Percentiles rank a stretch among this genome's conserved stretches.
phyloP scores from a whole-genome alignment of 2,113 vertebrate species.

The Capreolus pygargus region DNA sequence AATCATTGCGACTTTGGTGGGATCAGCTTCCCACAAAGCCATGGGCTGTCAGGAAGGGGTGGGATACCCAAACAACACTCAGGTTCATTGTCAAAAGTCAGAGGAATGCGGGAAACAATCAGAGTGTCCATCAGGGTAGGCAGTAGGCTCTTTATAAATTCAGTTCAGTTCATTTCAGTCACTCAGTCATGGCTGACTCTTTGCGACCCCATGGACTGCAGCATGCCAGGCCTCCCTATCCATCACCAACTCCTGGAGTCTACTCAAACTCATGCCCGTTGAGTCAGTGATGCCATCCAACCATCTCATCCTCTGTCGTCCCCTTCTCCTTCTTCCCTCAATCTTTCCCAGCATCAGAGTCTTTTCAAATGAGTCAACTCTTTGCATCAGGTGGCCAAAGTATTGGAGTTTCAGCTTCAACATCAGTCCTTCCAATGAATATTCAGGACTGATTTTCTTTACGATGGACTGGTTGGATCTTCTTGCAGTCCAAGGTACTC shows the following conservation, averaged over 20 bases:
- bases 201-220: not conserved
- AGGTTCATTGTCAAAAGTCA: not conserved
- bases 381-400: not conserved
- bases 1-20: not conserved
- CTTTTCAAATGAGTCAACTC: not conserved
- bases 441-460: not conserved
- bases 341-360: not conserved
- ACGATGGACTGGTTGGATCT: not conserved
- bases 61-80: not conserved
- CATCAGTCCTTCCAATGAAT: not conserved
- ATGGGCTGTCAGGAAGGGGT: not conserved
- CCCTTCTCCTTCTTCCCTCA: not conserved
- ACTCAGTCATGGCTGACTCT: accelerated
- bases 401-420: not conserved
- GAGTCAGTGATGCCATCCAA: not conserved
- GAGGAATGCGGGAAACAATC: not conserved
- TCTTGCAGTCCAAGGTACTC: not conserved
- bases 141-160: not conserved
- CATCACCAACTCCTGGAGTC: not conserved
- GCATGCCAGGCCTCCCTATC: not conserved
- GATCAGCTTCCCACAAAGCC: not conserved
- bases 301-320: not conserved
- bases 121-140: not conserved
- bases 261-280: not conserved
- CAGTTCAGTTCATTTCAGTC: not conserved